These are phyloP conservation scores for Pimephales promelas DNA, from an alignment of 2,113 vertebrate genomes.

Conservation along the genomic window DNA sequence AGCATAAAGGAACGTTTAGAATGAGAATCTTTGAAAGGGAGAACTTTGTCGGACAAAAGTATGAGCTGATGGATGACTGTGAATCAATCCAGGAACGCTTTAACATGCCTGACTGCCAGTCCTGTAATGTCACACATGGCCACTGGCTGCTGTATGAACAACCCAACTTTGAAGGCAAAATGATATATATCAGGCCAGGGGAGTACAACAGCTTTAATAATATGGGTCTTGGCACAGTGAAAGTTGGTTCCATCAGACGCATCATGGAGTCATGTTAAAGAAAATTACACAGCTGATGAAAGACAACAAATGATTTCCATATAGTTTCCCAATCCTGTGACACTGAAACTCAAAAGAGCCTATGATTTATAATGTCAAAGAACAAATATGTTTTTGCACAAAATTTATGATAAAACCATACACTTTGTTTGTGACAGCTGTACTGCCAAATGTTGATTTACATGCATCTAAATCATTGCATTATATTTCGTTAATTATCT, in stretches of 20 bases:
- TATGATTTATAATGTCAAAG: background rate
- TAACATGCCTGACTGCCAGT: constrained; percentile 66
- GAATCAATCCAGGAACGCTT: constrained; percentile 69
- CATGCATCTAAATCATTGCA: background rate
- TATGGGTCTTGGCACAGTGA: constrained; percentile 49
- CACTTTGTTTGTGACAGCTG: background rate
- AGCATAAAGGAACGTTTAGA: constrained; percentile 51
- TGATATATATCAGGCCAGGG: constrained; percentile 40
- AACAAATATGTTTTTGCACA: background rate
- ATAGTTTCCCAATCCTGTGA: background rate
- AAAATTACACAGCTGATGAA: background rate
- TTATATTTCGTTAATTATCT: background rate
- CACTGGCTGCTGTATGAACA: constrained; percentile 38
- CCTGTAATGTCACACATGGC: constrained; percentile 34
- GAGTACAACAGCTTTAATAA: constrained; percentile 22
- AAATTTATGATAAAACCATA: background rate
- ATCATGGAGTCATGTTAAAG: constrained; percentile 41
- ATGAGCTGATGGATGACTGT: constrained; percentile 65
- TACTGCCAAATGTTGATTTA: background rate
- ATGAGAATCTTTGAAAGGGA: constrained; percentile 71
- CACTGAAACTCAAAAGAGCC: background rate
- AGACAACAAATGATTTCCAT: background rate
- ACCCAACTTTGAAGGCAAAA: constrained; percentile 28
- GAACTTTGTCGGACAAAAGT: constrained; percentile 53
- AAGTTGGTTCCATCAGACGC: constrained; percentile 43